Evolutionary conservation across 92 coral and sea anemone genomes (phyloP), one percentile per base, ranked within the genome.

Genomic region (Parazoanthus atlanticus): DNA sequence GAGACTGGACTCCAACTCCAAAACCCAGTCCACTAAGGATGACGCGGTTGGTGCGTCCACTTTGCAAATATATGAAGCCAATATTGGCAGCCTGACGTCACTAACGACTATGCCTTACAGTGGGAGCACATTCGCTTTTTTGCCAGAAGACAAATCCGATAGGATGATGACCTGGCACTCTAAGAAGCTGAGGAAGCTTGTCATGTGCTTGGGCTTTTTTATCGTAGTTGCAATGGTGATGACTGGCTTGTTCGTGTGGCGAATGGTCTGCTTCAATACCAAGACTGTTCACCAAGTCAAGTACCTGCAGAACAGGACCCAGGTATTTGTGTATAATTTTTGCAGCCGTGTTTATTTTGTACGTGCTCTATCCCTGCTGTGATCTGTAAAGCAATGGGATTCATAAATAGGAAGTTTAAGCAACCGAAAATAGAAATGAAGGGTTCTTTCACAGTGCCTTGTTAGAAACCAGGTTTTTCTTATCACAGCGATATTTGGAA

Each of bases 221-320:
- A 90, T 97, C 54, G 54, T 89, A 0, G 87, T 93, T 36, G 92
- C 96, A 33, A 40, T 95, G 61, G 96, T 95, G 19, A 94, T 97
- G 99, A 89, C 99, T 9, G 97, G 93, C 17, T 80, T 97, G 66
- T 95, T 94, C 85, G 92, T 93, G 0, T 97, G 98, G 99, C 90
- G 98, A 28, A 83, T 90, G 79, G 88, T 89, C 47, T 90, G 15
- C 40, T 84, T 69, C 78, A 84, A 46, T 6, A 43, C 16, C 38
- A 65, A 15, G 46, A 40, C 87, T 29, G 56, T 29, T 41, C 38
- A 29, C 6, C 32, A 69, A 4, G 40, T 69, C n/a, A 70, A 70
- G 15, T 70, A 69, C 41, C 47, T 32, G 41, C 61, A 84, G 17
- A 84, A 84, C 65, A 26, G 40, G 31, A 69, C 87, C 33, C 78